Percentiles rank a stretch among this genome's conserved stretches.
phyloP scores from a whole-genome alignment of 2,113 vertebrate genomes.

The Epinephelus lanceolatus region DNA sequence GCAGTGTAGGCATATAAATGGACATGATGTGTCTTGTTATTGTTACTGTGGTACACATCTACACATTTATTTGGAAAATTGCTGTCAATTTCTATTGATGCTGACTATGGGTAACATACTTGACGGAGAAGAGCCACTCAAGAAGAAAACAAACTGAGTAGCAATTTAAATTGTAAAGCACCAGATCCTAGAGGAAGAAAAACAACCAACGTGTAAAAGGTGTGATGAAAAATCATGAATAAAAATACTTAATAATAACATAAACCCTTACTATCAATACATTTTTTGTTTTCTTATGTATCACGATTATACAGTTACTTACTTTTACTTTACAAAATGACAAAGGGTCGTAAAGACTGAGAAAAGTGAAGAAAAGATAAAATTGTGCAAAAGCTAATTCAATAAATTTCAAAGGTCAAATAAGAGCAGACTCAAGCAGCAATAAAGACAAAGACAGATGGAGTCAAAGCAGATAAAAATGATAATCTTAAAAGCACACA shows the following conservation, averaged over 20 bases:
- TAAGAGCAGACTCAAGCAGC: background rate
- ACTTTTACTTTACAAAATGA: no score
- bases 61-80: slow-evolving; percentile 12
- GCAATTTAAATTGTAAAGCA: background rate
- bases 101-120: slow-evolving; percentile 6
- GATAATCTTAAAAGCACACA: background rate
- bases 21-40: slow-evolving; percentile 3
- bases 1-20: background rate
- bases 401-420: background rate
- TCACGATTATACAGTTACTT: no score
- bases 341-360: no score
- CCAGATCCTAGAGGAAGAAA: background rate
- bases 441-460: background rate
- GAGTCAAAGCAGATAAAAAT: background rate
- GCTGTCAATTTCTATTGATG: background rate
- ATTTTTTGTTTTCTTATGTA: background rate
- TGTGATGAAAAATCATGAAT: background rate
- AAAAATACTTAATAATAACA: background rate
- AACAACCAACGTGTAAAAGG: background rate
- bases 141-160: background rate
- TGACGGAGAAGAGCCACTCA: background rate
- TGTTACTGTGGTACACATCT: background rate
- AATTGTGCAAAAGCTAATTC: background rate
- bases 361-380: no score
- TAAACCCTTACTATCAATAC: background rate